A percentile compares a stretch with the other conserved stretches of the same genome.
Evolutionary conservation across 2,113 vertebrate genomes (phyloP).

Genomic region (Python bivittatus): DNA sequence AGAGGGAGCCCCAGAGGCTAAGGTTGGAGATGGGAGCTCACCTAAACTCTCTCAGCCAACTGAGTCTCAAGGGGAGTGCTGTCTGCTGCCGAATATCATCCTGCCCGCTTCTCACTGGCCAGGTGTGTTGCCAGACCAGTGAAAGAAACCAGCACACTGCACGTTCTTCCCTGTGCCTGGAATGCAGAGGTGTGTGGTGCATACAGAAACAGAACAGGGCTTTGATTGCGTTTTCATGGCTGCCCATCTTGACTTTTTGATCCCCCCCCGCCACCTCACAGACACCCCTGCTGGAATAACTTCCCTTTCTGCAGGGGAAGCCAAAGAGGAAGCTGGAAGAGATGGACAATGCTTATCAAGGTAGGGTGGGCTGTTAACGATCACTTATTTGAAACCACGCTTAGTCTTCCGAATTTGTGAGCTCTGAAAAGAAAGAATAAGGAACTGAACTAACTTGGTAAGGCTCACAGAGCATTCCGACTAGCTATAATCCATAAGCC

Average conservation of each 20-base stretch:
- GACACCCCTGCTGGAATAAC: no score
- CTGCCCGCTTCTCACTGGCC: background rate
- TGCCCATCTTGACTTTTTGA: no score
- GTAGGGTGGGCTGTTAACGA: no score
- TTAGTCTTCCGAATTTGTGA: background rate
- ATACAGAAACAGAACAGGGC: no score
- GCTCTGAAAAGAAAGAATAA: no score
- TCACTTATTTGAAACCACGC: background rate
- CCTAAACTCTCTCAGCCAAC: background rate
- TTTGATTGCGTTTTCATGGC: no score
- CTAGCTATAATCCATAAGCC: slow-evolving; percentile 5
- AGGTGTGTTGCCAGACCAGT: background rate
- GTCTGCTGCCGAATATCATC: background rate
- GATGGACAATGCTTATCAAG: background rate
- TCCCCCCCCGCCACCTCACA: no score
- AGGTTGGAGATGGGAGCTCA: no score
- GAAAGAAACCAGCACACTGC: background rate
- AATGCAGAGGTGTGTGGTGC: background rate
- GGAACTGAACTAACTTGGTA: background rate
- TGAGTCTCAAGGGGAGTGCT: background rate
- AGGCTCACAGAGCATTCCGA: background rate
- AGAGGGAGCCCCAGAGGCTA: background rate
- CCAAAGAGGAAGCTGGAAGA: no score
- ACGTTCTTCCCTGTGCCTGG: background rate
- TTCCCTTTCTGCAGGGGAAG: no score